Evolutionary conservation across 2,797 vertebrate genomes (phyloP).

Genomic region (Scolopax rusticola): DNA sequence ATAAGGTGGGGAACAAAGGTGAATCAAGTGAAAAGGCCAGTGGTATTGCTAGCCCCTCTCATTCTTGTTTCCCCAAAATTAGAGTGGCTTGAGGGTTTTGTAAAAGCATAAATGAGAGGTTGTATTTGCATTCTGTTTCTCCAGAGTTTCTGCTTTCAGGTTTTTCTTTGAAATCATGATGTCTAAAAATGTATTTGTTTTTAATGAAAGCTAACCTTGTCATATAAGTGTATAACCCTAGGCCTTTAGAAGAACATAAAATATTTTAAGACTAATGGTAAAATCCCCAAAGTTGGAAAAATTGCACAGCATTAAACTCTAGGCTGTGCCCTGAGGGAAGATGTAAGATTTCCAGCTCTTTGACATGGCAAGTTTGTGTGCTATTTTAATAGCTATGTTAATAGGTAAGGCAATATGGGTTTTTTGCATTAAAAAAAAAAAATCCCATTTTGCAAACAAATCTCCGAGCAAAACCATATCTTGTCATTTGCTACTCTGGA

Average conservation of each 20-base stretch:
- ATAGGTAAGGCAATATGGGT: not conserved
- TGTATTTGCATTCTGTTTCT: slow-evolving; percentile 1
- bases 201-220: slow-evolving; percentile 2
- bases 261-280: not conserved
- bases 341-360: slow-evolving; percentile 11
- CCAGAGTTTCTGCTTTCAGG: not conserved
- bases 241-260: not conserved
- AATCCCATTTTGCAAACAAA: not conserved
- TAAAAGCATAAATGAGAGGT: not conserved
- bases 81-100: not conserved
- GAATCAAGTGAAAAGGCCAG: not conserved
- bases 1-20: not conserved
- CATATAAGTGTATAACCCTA: not conserved
- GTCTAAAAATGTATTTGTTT: slow-evolving; percentile 15
- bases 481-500: not conserved
- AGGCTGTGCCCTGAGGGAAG: not conserved
- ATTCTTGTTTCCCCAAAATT: not conserved
- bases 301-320: not conserved
- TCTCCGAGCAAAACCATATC: not conserved
- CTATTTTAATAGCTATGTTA: not conserved
- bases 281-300: slow-evolving; percentile 19
- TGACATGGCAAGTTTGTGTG: not conserved
- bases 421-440: not conserved
- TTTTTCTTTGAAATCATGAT: not conserved
- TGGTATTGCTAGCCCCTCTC: not conserved